Conservation (phyloP, 1,140 invertebrate species). For the Drosophila seguyi region DNA sequence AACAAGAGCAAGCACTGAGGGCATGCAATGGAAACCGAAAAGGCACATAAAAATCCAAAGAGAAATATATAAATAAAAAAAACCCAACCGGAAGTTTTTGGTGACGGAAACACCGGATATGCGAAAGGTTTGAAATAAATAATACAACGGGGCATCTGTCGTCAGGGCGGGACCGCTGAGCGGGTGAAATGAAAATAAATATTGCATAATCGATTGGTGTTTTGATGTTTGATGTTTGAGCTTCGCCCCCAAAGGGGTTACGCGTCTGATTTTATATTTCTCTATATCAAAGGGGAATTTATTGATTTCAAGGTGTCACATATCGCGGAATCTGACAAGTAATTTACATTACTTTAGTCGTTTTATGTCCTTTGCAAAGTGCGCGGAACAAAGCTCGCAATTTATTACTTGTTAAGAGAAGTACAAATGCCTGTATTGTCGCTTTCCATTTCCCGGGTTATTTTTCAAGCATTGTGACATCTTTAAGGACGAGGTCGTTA, state of each 20-base stretch:
- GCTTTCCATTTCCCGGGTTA: slow-evolving; percentile 1
- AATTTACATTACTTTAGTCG: slow-evolving; percentile 18
- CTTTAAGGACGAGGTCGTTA: slow-evolving; percentile 35
- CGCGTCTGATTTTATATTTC: slow-evolving; percentile 2
- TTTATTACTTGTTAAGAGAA: slow-evolving; percentile 49
- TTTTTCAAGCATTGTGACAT: slow-evolving; percentile 6
- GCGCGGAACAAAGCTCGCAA: slow-evolving; percentile 8
- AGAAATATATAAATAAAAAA: slow-evolving; percentile 32
- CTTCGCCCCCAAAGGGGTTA: not conserved
- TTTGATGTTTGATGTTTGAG: slow-evolving; percentile 12
- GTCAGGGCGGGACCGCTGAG: slow-evolving; percentile 4
- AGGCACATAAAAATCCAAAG: slow-evolving; percentile 25
- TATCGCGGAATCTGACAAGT: slow-evolving; percentile 10
- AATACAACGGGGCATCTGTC: slow-evolving; percentile 19
- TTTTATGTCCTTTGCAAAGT: slow-evolving; percentile 20
- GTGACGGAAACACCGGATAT: slow-evolving; percentile 33
- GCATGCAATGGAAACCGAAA: slow-evolving; percentile 51
- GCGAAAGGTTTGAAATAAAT: slow-evolving; percentile 60
- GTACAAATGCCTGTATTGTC: slow-evolving; percentile 33
- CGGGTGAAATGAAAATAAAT: slow-evolving; percentile 25
- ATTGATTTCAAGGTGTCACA: slow-evolving; percentile 6
- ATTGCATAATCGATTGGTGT: slow-evolving; percentile 31
- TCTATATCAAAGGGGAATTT: not conserved
- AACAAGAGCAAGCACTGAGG: slow-evolving; percentile 32
- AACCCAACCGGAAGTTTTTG: slow-evolving; percentile 33